A percentile compares a stretch with the other conserved stretches of the same genome.
phyloP scores from a whole-genome alignment of 2,888 invertebrate genomes.

The Lasioglossum calceatum region DNA sequence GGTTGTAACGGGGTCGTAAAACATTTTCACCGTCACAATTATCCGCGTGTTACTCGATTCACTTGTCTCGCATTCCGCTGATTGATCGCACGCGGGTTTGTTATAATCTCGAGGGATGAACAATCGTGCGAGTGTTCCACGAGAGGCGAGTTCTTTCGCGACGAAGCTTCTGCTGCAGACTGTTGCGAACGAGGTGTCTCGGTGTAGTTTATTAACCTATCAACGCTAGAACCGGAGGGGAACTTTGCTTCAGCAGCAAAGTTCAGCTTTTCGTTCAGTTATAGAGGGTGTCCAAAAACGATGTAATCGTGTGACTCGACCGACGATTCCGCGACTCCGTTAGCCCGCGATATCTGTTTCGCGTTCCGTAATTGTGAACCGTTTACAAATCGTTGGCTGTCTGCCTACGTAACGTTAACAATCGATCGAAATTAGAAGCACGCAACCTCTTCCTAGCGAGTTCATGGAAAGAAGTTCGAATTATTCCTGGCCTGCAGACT shows the following conservation, averaged over 20 bases:
- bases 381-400: slow-evolving; percentile 34
- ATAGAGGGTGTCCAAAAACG: background rate
- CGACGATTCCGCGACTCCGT: slow-evolving; percentile 3
- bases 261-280: too few species aligned
- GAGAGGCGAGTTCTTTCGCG: background rate
- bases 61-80: background rate
- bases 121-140: background rate
- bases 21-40: slow-evolving; percentile 27
- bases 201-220: background rate
- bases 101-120: background rate
- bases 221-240: background rate
- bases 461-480: slow-evolving; percentile 1
- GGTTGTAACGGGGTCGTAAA: slow-evolving; percentile 17
- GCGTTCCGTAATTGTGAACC: slow-evolving; percentile 12
- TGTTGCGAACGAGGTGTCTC: background rate
- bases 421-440: slow-evolving; percentile 44
- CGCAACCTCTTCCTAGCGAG: slow-evolving; percentile 14
- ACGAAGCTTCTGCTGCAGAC: background rate
- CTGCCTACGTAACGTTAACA: slow-evolving; percentile 23
- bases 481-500: background rate
- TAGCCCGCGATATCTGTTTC: background rate
- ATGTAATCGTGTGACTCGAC: background rate
- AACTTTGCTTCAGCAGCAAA: background rate
- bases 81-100: background rate
- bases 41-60: background rate